phyloP scores from a whole-genome alignment of 2,888 invertebrate genomes.

The Coelinius sp. region DNA sequence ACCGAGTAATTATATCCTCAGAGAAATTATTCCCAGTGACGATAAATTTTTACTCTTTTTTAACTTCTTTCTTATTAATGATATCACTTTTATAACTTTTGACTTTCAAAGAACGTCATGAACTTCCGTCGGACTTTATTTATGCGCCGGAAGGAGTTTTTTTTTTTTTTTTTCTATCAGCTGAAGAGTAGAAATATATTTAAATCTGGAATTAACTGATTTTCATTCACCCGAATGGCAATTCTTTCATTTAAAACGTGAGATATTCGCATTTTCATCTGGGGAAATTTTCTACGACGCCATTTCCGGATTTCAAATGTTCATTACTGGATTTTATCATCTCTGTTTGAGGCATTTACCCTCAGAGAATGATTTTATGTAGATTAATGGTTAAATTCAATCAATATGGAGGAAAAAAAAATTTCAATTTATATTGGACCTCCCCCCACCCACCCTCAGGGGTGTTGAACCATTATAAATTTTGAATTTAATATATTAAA shows the following conservation, averaged over 20 bases:
- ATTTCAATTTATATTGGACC: too few relatives aligned
- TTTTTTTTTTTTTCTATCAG: too few relatives aligned
- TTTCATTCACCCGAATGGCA: not conserved
- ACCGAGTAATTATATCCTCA: slow-evolving; percentile 1
- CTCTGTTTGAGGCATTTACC: not conserved
- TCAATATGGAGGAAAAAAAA: too few relatives aligned
- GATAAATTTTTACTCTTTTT: not conserved
- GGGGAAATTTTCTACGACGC: not conserved
- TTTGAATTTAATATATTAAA: too few relatives aligned
- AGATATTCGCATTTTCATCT: not conserved
- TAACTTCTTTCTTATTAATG: not conserved
- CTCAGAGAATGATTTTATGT: too few relatives aligned
- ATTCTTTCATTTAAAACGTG: not conserved
- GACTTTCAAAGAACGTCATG: not conserved
- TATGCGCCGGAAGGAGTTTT: slow-evolving; percentile 3
- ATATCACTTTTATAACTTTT: not conserved
- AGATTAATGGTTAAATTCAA: not conserved
- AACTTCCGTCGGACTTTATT: not conserved
- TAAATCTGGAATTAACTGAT: slow-evolving; percentile 4
- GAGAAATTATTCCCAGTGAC: not conserved
- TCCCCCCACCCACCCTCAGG: too few relatives aligned
- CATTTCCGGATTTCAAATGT: not conserved
- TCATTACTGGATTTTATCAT: not conserved
- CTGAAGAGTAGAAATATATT: slow-evolving; percentile 1
- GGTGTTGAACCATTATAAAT: too few relatives aligned